A percentile compares a stretch with the other conserved stretches of the same genome.
These are phyloP conservation scores for Macrotis lagotis DNA, from an alignment of 2,113 vertebrate genomes.

Conservation along the genomic window DNA sequence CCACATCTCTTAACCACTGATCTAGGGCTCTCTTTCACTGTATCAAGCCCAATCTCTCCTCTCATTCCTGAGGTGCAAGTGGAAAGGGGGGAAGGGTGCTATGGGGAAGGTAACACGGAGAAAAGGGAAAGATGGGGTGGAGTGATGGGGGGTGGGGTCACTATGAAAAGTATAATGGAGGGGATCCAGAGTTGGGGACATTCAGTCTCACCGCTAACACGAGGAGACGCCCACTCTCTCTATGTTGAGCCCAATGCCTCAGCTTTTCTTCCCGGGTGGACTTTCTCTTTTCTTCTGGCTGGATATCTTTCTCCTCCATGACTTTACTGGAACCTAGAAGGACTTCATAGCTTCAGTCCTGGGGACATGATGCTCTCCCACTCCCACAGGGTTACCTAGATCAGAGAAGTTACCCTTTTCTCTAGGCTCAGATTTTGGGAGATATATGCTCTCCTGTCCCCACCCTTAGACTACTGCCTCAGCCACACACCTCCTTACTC, in stretches of 20 bases:
- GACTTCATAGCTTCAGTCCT: not conserved
- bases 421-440: not conserved
- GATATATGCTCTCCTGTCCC: not conserved
- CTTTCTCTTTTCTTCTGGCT: conserved; percentile 14
- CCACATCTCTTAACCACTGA: not conserved
- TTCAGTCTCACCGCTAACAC: conserved; percentile 71
- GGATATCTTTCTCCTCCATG: conserved; percentile 60
- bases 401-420: conserved; percentile 40
- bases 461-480: not conserved
- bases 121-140: not conserved
- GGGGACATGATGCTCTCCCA: not conserved
- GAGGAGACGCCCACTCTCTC: conserved; percentile 60
- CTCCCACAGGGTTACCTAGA: conserved; percentile 34
- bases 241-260: conserved; percentile 69
- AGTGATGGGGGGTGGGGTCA: not conserved
- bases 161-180: not conserved
- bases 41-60: not conserved
- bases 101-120: not conserved
- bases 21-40: not conserved
- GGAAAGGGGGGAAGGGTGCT: not conserved
- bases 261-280: conserved; percentile 67
- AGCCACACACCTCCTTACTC: not conserved
- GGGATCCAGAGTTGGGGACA: conserved; percentile 3
- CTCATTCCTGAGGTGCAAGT: not conserved
- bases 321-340: not conserved